These are phyloP conservation scores for Pocillopora damicornis DNA, from an alignment of 64 coral and sea anemone species.

Conservation along the genomic window DNA sequence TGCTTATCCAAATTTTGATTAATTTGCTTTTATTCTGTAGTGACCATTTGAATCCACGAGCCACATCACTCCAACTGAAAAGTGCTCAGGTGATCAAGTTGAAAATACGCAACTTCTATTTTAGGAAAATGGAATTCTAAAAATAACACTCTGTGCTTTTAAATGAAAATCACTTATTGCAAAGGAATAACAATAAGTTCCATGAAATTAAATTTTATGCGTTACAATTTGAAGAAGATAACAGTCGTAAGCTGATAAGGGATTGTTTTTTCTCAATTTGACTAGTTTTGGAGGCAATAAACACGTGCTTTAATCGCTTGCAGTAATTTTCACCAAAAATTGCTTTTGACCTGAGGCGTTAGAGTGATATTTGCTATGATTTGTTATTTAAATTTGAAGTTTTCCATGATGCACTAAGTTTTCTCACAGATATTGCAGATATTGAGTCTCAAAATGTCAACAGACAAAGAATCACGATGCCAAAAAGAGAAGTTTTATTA, in stretches of 20 bases:
- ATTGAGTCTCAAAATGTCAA: neutral
- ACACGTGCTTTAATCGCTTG: too few species aligned
- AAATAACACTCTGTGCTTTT: neutral
- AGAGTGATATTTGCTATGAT: too few species aligned
- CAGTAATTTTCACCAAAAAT: too few species aligned
- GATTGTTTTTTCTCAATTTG: too few species aligned
- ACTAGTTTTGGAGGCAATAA: too few species aligned
- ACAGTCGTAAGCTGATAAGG: neutral
- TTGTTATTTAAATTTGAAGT: neutral
- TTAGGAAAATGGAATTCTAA: neutral
- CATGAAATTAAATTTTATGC: neutral
- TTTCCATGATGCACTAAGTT: neutral
- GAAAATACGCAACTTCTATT: slow-evolving; percentile 15
- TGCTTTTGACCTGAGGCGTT: too few species aligned
- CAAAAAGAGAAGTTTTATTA: neutral
- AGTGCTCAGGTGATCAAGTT: neutral
- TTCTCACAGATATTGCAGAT: slow-evolving; percentile 36
- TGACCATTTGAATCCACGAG: neutral
- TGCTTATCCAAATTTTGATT: neutral
- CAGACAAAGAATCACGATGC: neutral
- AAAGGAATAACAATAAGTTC: neutral
- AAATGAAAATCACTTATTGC: slow-evolving; percentile 1
- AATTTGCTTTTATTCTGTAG: neutral
- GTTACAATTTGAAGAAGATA: neutral
- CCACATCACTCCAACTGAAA: neutral